A percentile compares a stretch with the other conserved stretches of the same genome.
Evolutionary conservation across 2,888 invertebrate genomes (phyloP).

Genomic region (Encarsia formosa): DNA sequence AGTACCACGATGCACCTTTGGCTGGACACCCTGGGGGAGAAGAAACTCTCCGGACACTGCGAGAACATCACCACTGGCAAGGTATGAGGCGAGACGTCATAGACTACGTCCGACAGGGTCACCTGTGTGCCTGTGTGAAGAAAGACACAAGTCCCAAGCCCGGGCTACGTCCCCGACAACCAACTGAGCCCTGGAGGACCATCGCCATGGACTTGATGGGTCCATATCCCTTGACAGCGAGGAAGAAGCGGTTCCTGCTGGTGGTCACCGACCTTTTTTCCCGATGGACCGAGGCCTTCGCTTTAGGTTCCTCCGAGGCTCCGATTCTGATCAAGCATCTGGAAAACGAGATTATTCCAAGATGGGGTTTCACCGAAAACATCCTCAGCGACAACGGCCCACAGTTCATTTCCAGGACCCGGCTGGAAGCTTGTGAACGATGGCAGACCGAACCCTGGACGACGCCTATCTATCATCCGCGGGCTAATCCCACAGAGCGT

Average conservation of each 20-base stretch:
- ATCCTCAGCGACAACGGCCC: constrained; percentile 20
- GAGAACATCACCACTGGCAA: constrained; percentile 17
- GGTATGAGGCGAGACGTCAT: constrained; percentile 6
- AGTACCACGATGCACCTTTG: constrained; percentile 10
- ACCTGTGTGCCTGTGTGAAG: no score
- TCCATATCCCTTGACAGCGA: constrained; percentile 22
- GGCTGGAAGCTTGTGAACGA: not conserved
- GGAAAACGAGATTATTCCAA: not conserved
- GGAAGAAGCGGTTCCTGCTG: constrained; percentile 21
- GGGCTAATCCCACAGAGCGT: not conserved
- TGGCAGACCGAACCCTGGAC: not conserved
- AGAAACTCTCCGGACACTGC: constrained; percentile 24
- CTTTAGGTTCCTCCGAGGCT: constrained; percentile 6
- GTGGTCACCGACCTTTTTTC: constrained; percentile 30
- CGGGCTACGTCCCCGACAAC: constrained; percentile 6
- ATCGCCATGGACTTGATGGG: constrained; percentile 28
- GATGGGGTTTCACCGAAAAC: constrained; percentile 9
- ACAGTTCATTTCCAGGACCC: constrained; percentile 7
- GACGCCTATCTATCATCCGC: not conserved
- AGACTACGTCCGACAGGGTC: constrained; percentile 21
- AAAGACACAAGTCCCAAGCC: no score
- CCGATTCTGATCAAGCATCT: constrained; percentile 2
- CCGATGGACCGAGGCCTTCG: constrained; percentile 30
- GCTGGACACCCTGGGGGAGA: constrained; percentile 31
- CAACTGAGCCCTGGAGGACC: constrained; percentile 16